Base-by-base conservation (phyloP, 2,888 invertebrate genomes). In the Pterostichus niger region DNA sequence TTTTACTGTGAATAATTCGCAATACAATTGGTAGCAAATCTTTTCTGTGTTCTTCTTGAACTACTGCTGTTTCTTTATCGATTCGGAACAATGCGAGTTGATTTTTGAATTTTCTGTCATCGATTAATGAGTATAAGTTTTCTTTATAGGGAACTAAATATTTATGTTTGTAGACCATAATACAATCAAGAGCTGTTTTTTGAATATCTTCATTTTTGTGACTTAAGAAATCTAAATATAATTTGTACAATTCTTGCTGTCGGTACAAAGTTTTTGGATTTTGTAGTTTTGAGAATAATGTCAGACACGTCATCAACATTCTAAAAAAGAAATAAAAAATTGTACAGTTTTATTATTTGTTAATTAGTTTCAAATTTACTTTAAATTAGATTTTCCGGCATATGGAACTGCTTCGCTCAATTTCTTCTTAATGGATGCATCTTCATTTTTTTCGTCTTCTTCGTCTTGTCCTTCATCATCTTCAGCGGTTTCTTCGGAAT, bases 71-170 rank as follows among this genome's bases (percentile, higher is more conserved):
- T 82, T 95, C 95, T 86, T 93, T 91, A 85, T 95, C 95, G 15
- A 98, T 92, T 88, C 95, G 94, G 88, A 99, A 98, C 64, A 93
- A 91, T 0, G 94, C 93, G 2, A 99, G 89, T 89, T 97, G 97
- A 86, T 95, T 94, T 90, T 96, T 96, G 86, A 99, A 95, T 85
- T 95, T 96, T 86, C 96, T 95, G 85, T 98, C 97, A 87, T 97
- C 96, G 4, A 98, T 92, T 77, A 99, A 91, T 84, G 94, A 94
- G 85, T 94, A 93, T 73, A 99, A 90, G 87, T 96, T 93, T 54
- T 94, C 94, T 88, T 95, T 96, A 88, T 99, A 98, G 0, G 96
- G 94, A 0, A 91, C 88, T 6, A 98, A 88, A 87, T 93, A 94
- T 87, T 96, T 96, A 85, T 94, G 93, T 88, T 96, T 97, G 89